Percentiles rank a stretch among this genome's conserved stretches.
Evolutionary conservation across 37 sponge, comb jelly and placozoan species (phyloP).

Genomic region (Bolinopsis microptera): DNA sequence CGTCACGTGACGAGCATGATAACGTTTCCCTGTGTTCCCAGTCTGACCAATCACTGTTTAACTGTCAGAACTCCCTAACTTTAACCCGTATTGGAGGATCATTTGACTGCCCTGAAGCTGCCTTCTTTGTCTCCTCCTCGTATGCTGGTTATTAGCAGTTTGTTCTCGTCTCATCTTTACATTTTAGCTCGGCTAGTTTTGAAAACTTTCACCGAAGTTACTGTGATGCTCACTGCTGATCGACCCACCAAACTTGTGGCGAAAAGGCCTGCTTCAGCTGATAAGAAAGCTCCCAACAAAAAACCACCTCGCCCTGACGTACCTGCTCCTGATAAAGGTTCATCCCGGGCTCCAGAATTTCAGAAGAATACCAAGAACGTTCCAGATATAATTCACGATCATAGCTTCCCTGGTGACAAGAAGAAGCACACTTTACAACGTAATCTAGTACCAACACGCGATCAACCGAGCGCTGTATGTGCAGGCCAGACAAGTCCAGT

Average conservation of each 20-base stretch:
- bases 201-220: background rate
- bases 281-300: background rate
- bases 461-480: no score
- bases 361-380: no score
- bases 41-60: no score
- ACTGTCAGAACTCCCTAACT: background rate
- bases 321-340: background rate
- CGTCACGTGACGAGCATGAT: no score
- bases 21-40: no score
- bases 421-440: no score
- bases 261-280: no score
- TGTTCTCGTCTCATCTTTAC: background rate
- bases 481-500: background rate
- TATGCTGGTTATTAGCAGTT: background rate
- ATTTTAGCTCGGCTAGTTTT: background rate
- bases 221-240: background rate
- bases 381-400: no score
- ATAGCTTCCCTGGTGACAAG: no score
- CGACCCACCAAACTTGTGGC: background rate
- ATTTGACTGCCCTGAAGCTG: background rate
- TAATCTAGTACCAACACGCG: no score
- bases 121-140: background rate
- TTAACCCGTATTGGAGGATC: background rate
- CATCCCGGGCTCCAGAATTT: background rate
- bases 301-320: background rate